Percentiles rank a stretch among this genome's conserved stretches.
phyloP scores from a whole-genome alignment of 2,888 invertebrate genomes.

The Tipula vernalis region DNA sequence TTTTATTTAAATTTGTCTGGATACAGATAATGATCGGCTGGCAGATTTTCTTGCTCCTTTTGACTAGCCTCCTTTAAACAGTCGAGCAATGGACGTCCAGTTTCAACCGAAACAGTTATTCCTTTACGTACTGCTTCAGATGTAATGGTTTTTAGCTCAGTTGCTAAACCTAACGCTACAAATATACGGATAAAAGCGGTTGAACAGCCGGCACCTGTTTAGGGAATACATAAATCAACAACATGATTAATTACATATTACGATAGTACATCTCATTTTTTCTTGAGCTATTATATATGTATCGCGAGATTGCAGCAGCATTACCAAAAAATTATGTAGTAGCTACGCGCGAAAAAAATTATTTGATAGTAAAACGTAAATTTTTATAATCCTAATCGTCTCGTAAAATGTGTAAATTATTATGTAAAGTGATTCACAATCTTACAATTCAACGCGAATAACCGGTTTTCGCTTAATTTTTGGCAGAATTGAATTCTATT shows the following conservation, averaged over 20 bases:
- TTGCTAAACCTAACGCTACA: constrained; percentile 53
- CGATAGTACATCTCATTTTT: too few species aligned
- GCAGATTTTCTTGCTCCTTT: constrained; percentile 31
- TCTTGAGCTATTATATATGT: too few species aligned
- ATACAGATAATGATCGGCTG: constrained; percentile 40
- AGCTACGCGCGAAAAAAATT: too few species aligned
- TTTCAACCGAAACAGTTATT: constrained; percentile 43
- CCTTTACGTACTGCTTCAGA: constrained; percentile 49
- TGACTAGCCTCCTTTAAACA: constrained; percentile 42
- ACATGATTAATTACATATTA: too few species aligned
- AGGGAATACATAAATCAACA: not conserved
- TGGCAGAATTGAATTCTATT: too few species aligned
- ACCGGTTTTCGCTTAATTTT: too few species aligned
- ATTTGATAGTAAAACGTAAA: too few species aligned
- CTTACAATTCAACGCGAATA: too few species aligned
- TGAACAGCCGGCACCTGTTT: constrained; percentile 45
- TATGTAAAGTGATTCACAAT: too few species aligned
- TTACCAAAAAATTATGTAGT: too few species aligned
- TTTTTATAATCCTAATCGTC: not conserved
- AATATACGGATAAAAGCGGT: constrained; percentile 56
- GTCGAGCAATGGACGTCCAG: constrained; percentile 41
- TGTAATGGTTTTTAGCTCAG: constrained; percentile 49
- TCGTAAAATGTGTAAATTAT: too few species aligned
- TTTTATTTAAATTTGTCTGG: constrained; percentile 23
- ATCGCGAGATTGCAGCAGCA: too few species aligned